phyloP scores from a whole-genome alignment of 1,140 invertebrate species.

The Scaptomyza graminum region DNA sequence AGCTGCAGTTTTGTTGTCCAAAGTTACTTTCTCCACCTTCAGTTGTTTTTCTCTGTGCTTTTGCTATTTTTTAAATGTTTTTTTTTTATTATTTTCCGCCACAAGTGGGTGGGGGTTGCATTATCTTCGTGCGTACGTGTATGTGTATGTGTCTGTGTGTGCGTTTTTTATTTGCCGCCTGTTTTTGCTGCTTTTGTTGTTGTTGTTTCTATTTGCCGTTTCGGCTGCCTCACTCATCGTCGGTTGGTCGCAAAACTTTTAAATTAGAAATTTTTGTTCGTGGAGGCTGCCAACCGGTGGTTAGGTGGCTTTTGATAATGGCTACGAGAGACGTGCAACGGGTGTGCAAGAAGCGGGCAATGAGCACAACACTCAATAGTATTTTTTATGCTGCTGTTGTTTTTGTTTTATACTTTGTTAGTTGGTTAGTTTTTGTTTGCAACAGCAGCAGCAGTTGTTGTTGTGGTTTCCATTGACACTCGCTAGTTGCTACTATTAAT shows the following conservation, averaged over 20 bases:
- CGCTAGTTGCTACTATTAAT: conserved; percentile 81
- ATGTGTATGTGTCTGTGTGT: conserved; percentile 25
- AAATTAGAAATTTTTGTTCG: conserved; percentile 83
- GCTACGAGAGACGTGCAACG: too few species aligned
- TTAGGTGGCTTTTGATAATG: not conserved
- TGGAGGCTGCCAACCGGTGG: conserved; percentile 19
- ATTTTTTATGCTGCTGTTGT: conserved; percentile 41
- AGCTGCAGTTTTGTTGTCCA: conserved; percentile 47
- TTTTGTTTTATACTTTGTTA: conserved; percentile 70
- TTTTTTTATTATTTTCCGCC: conserved; percentile 18
- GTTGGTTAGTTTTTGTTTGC: conserved; percentile 76
- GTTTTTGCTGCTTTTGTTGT: conserved; percentile 37
- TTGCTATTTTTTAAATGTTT: conserved; percentile 22
- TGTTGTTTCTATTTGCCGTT: conserved; percentile 58
- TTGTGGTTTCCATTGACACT: conserved; percentile 78
- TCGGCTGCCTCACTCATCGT: conserved; percentile 66
- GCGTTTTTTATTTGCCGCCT: conserved; percentile 70
- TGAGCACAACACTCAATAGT: conserved; percentile 73
- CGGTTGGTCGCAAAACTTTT: conserved; percentile 80
- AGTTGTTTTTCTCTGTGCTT: conserved; percentile 13
- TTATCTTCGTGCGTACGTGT: conserved; percentile 59
- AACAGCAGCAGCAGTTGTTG: conserved; percentile 39
- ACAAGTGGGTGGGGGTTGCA: conserved; percentile 71
- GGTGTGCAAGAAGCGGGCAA: conserved; percentile 10
- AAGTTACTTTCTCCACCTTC: conserved; percentile 60